Evolutionary conservation across 2,888 invertebrate genomes (phyloP).

Genomic region (Helleia helle): DNA sequence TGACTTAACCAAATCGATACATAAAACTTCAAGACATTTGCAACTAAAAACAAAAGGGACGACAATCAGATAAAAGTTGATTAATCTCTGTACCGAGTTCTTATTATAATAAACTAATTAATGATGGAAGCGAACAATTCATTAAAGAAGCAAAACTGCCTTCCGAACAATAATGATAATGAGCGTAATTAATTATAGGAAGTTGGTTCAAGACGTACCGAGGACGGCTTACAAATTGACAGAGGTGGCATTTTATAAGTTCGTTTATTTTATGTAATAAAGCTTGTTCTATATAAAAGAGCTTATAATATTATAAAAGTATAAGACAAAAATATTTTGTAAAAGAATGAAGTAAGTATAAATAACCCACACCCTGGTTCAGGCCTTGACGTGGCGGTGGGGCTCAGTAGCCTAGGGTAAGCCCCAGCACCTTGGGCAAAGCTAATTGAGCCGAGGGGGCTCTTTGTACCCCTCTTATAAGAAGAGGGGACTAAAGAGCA

Average conservation of each 20-base stretch:
- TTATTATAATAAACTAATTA: slow-evolving; percentile 75
- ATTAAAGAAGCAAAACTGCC: slow-evolving; percentile 74
- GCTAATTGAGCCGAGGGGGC: too few relatives aligned
- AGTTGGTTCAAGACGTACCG: slow-evolving; percentile 68
- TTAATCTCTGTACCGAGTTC: slow-evolving; percentile 66
- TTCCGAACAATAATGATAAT: slow-evolving; percentile 74
- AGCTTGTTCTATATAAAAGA: too few relatives aligned
- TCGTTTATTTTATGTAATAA: too few relatives aligned
- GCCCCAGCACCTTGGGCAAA: too few relatives aligned
- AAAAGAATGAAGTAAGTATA: too few relatives aligned
- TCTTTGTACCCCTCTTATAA: too few relatives aligned
- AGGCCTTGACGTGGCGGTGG: too few relatives aligned
- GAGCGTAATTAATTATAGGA: slow-evolving; percentile 74
- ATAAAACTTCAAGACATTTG: slow-evolving; percentile 18
- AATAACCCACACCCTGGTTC: too few relatives aligned
- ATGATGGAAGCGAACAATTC: slow-evolving; percentile 71
- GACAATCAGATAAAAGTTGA: slow-evolving; percentile 67
- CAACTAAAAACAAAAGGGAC: slow-evolving; percentile 38
- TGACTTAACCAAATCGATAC: slow-evolving; percentile 12
- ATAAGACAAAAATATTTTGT: too few relatives aligned
- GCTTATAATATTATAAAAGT: too few relatives aligned
- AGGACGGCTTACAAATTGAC: slow-evolving; percentile 27
- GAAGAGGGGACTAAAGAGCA: too few relatives aligned
- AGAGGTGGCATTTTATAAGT: slow-evolving; percentile 31
- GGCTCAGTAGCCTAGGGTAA: too few relatives aligned